These are phyloP conservation scores for Cheumatopsyche charites DNA, from an alignment of 1,140 invertebrate species.

Conservation along the genomic window DNA sequence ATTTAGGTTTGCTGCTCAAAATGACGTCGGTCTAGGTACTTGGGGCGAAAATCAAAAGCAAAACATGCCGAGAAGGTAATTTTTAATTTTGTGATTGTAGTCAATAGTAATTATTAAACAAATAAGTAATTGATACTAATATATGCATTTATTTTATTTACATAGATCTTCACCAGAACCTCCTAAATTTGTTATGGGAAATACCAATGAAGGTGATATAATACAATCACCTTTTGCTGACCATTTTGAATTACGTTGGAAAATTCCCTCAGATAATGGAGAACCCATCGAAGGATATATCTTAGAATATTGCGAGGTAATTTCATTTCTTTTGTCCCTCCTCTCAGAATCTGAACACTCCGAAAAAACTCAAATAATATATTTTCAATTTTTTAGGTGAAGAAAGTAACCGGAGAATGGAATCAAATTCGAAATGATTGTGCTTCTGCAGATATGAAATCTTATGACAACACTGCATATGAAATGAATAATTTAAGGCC, in stretches of 20 bases:
- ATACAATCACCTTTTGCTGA: conserved; percentile 68
- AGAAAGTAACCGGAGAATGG: conserved; percentile 68
- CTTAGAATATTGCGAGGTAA: conserved; percentile 76
- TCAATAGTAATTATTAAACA: no score
- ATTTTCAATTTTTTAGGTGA: conserved; percentile 54
- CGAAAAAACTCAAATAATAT: no score
- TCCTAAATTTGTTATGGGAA: conserved; percentile 51
- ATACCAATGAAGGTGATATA: conserved; percentile 49
- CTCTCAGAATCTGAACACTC: no score
- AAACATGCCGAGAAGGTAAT: conserved; percentile 62
- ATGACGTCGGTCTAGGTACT: conserved; percentile 80
- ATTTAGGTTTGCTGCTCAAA: conserved; percentile 84
- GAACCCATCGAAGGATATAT: conserved; percentile 84
- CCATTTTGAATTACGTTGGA: conserved; percentile 82
- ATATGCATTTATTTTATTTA: neutral
- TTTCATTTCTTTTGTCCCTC: neutral
- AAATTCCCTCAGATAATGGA: conserved; percentile 83
- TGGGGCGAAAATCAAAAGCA: conserved; percentile 68
- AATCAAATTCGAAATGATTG: conserved; percentile 65
- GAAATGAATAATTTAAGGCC: conserved; percentile 72
- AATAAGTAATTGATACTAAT: conserved; percentile 17
- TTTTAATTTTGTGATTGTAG: conserved; percentile 3
- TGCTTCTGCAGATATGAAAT: conserved; percentile 62
- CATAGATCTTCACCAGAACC: conserved; percentile 54
- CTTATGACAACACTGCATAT: conserved; percentile 66